Evolutionary conservation across 2,113 vertebrate genomes (phyloP).

Genomic region (Talpa occidentalis): DNA sequence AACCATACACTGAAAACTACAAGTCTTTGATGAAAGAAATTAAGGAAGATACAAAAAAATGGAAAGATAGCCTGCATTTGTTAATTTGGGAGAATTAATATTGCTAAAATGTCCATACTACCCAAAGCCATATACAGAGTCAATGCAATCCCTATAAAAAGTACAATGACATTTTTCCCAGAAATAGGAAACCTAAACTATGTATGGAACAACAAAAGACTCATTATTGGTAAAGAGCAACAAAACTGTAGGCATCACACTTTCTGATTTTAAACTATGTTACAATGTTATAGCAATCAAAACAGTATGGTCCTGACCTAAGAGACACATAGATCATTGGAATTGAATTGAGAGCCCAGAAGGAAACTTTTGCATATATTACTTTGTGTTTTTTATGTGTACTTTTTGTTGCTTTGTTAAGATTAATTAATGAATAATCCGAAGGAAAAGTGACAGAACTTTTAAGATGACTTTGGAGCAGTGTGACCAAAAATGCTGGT

Average conservation of each 20-base stretch:
- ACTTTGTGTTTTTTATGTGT: neutral
- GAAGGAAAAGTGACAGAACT: neutral
- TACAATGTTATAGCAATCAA: neutral
- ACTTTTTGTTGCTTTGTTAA: neutral
- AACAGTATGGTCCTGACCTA: neutral
- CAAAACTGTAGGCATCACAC: neutral
- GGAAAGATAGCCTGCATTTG: too few species aligned
- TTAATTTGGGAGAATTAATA: neutral
- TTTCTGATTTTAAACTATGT: neutral
- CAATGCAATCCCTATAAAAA: neutral
- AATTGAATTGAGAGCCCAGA: neutral
- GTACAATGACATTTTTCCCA: neutral
- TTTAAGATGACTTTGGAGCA: neutral
- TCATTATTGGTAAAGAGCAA: neutral
- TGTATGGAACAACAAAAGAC: neutral
- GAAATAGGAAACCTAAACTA: neutral
- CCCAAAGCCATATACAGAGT: neutral
- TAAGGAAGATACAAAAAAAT: too few species aligned
- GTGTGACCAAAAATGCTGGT: neutral
- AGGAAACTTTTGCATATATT: neutral
- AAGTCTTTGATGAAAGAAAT: too few species aligned
- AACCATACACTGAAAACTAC: too few species aligned
- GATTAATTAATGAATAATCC: neutral
- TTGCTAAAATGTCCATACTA: neutral
- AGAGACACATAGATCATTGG: neutral